Evolutionary conservation across 2,113 vertebrate genomes (phyloP), one percentile per base, ranked within the genome.

Genomic region (Notarius lentiginosus): DNA sequence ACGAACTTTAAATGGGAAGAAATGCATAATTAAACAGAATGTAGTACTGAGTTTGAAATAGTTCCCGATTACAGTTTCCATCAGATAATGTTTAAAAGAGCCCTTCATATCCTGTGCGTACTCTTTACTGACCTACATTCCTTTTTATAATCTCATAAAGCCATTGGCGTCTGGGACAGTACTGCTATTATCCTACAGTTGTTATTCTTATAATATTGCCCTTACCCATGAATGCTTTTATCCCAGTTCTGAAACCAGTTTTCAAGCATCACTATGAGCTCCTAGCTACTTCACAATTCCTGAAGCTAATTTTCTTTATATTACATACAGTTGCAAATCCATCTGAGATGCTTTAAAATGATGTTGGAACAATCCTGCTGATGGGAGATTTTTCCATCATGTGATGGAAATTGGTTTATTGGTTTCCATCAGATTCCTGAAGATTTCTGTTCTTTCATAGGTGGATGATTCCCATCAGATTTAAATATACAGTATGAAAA

Each of bases 81-180:
- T 80, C 56, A 80, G 79, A 41, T 80, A 41, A 80, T 41, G 30
- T 47, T 47, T 79, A 79, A 79, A 27, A 79, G 15, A 55, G 2
- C 30, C 27, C 30, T 81, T 20, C 18, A 1, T 81, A 15, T 61
- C 30, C 79, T 24, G 56, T 8, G 30, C 24, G 79, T 20, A 47
- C 79, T 22, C 30, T 22, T 34, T 41, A 61, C 56, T 61, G 56
- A 81, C 56, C 79, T 61, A 81, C 56, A 61, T 81, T 81, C 79
- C 56, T 24, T 81, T 47, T 61, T 17, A 60, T 79, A 56, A 79
- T 56, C 53, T 58, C 12, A 58, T 81, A 61, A 81, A 81, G 79
- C 79, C 17, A 60, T 12, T 60, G 30, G 30, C 30, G 10, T 60
- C 79, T 22, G 30, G 47, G 79, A 81, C 30, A 61, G 30, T 3